Conservation (phyloP, 2,888 invertebrate genomes). For the Amphipyra berbera region DNA sequence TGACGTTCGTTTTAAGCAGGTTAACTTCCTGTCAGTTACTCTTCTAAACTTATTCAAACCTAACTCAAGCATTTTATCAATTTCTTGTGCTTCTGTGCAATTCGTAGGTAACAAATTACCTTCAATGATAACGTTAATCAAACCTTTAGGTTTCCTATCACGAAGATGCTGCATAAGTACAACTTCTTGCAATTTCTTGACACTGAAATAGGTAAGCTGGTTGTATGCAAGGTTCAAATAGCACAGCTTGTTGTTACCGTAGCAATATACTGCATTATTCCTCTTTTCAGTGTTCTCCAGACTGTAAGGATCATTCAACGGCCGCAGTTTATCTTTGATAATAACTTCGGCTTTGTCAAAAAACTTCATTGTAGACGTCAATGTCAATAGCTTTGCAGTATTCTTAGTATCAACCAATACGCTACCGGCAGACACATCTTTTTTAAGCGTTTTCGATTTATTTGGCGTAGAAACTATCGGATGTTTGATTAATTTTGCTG, state of each 20-base stretch:
- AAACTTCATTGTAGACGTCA: too few relatives aligned
- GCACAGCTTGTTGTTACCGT: slow-evolving; percentile 71
- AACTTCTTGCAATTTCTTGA: slow-evolving; percentile 67
- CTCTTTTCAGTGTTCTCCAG: slow-evolving; percentile 51
- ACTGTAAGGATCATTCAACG: slow-evolving; percentile 68
- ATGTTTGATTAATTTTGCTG: slow-evolving; percentile 41
- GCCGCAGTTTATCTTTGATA: slow-evolving; percentile 60
- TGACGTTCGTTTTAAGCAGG: not conserved
- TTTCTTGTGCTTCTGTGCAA: slow-evolving; percentile 65
- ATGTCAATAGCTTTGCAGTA: too few relatives aligned
- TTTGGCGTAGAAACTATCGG: not conserved
- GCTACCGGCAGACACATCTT: slow-evolving; percentile 44
- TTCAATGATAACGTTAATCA: slow-evolving; percentile 71
- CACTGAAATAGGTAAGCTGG: slow-evolving; percentile 63
- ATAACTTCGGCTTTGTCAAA: slow-evolving; percentile 65
- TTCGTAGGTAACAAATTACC: slow-evolving; percentile 70
- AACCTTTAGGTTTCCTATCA: slow-evolving; percentile 67
- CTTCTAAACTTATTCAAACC: slow-evolving; percentile 8
- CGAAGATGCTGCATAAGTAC: slow-evolving; percentile 64
- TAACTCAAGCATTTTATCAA: slow-evolving; percentile 64
- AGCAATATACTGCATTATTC: slow-evolving; percentile 60
- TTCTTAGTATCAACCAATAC: too few relatives aligned
- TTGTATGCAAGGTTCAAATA: slow-evolving; percentile 77
- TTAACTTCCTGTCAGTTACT: not conserved
- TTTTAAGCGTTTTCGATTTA: slow-evolving; percentile 14